phyloP scores from a whole-genome alignment of 2,888 invertebrate genomes.

The Asteroscopus sphinx region DNA sequence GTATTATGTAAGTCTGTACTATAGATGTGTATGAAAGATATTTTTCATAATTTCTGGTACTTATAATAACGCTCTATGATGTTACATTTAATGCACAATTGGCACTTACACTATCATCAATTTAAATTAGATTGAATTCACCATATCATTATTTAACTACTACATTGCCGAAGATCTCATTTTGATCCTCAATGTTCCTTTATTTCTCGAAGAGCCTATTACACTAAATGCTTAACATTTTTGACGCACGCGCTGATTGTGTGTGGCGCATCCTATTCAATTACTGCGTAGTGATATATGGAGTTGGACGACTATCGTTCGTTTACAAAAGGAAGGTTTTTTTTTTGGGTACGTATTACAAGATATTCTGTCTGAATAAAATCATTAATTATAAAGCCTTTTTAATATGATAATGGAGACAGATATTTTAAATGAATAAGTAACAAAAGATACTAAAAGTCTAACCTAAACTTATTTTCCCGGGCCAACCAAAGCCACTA shows the following conservation, averaged over 20 bases:
- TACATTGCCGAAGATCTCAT: background rate
- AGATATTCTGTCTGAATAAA: no score
- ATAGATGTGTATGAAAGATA: no score
- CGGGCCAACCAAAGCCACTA: no score
- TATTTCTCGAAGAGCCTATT: conserved; percentile 46
- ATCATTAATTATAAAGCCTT: no score
- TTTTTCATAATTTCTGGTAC: no score
- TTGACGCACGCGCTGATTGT: conserved; percentile 61
- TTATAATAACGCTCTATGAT: background rate
- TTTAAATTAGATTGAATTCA: background rate
- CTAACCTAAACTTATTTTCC: no score
- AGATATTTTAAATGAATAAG: no score
- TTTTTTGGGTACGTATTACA: no score
- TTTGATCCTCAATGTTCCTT: background rate
- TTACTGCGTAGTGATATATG: conserved; percentile 63
- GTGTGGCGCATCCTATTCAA: conserved; percentile 60
- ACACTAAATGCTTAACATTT: conserved; percentile 58
- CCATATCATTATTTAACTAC: background rate
- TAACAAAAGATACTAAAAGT: no score
- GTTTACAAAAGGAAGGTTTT: no score
- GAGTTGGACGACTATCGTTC: conserved; percentile 3
- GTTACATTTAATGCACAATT: background rate
- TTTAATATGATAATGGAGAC: no score
- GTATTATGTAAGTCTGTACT: background rate
- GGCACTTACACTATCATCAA: background rate